A percentile compares a stretch with the other conserved stretches of the same genome.
Conservation (phyloP, 2,113 vertebrate species). For the Oxyruncus cristatus region DNA sequence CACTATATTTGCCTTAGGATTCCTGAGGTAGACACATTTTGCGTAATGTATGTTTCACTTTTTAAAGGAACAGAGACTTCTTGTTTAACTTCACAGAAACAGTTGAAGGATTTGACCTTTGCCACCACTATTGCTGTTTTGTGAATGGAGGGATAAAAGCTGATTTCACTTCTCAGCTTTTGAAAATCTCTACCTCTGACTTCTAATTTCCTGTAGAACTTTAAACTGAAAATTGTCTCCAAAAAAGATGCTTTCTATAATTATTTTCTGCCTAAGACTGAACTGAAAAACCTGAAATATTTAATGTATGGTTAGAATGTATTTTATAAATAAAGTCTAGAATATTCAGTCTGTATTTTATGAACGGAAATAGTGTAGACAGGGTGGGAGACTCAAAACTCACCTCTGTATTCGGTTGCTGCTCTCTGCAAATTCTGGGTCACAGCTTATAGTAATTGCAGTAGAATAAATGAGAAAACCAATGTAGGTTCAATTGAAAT, state of each 20-base stretch:
- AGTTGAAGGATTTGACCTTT: background rate
- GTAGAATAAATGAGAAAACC: slow-evolving; percentile 15
- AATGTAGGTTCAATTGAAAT: slow-evolving; percentile 1
- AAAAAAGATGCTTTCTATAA: background rate
- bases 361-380: background rate
- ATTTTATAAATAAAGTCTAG: background rate
- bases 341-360: background rate
- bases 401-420: background rate
- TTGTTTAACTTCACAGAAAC: background rate
- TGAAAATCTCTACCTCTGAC: background rate
- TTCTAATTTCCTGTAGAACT: background rate
- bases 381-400: background rate
- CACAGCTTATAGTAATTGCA: background rate
- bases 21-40: background rate
- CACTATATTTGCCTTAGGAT: background rate
- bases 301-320: background rate
- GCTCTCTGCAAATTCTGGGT: background rate
- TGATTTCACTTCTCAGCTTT: background rate
- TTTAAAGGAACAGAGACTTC: background rate
- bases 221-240: background rate
- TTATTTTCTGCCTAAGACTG: background rate
- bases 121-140: background rate
- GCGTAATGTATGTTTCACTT: background rate
- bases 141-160: background rate
- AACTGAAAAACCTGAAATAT: background rate